These are phyloP conservation scores for Hyalella azteca DNA, from an alignment of 2,888 invertebrate species.

Conservation along the genomic window DNA sequence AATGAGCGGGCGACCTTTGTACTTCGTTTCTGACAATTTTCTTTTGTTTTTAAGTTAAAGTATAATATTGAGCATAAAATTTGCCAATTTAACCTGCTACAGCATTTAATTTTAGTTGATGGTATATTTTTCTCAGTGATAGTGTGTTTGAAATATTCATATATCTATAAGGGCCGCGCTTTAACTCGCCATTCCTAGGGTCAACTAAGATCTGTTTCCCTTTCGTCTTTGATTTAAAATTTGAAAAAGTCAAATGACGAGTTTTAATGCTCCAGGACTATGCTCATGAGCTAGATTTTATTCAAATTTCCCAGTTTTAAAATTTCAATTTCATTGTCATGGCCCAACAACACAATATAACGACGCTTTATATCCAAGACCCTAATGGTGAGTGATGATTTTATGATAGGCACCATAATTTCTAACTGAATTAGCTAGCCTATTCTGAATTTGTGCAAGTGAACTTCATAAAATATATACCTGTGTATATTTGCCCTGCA, in stretches of 20 bases:
- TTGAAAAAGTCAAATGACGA: neutral
- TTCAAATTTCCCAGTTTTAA: neutral
- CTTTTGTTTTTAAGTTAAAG: too few relatives aligned
- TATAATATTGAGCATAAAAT: too few relatives aligned
- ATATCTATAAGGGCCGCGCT: neutral
- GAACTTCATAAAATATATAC: too few relatives aligned
- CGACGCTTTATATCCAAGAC: slow-evolving; percentile 54
- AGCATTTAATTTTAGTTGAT: neutral
- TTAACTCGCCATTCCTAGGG: neutral
- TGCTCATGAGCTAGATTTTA: neutral
- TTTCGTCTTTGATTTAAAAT: slow-evolving; percentile 10
- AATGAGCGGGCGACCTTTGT: slow-evolving; percentile 34
- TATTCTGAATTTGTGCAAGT: too few relatives aligned
- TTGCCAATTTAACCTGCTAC: too few relatives aligned
- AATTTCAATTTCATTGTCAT: neutral
- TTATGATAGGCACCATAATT: too few relatives aligned
- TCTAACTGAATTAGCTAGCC: too few relatives aligned
- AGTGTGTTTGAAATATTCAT: neutral
- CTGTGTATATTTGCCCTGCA: too few relatives aligned
- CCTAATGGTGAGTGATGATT: slow-evolving; percentile 53
- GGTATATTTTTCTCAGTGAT: neutral
- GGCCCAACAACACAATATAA: slow-evolving; percentile 53
- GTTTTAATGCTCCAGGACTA: neutral
- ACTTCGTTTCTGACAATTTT: too few relatives aligned
- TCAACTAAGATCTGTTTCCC: neutral